Evolutionary conservation across 2,113 vertebrate genomes (phyloP).

Genomic region (Clarias magur): DNA sequence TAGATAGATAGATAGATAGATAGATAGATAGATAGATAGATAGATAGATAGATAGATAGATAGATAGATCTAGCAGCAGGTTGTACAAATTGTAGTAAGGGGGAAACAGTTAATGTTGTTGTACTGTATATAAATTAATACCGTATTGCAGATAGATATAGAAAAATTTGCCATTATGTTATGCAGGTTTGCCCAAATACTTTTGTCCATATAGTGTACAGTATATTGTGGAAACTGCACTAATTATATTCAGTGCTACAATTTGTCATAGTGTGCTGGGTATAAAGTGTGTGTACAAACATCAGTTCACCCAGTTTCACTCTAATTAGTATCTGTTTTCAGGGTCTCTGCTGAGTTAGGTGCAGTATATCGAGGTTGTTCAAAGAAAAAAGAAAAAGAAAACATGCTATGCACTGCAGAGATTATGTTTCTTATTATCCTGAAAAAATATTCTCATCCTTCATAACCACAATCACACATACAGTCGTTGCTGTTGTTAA

Average conservation of each 20-base stretch:
- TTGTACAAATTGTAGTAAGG: too few species aligned
- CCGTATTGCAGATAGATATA: too few species aligned
- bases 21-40: too few species aligned
- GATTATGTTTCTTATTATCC: slow-evolving; percentile 8
- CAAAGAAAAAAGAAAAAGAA: slow-evolving; percentile 1
- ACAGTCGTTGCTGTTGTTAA: not conserved
- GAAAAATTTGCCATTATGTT: too few species aligned
- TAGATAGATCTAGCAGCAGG: too few species aligned
- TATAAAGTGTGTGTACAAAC: not conserved
- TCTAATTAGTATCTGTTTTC: slow-evolving; percentile 18
- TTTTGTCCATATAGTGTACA: too few species aligned
- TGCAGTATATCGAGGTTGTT: not conserved
- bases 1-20: too few species aligned
- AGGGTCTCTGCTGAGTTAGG: slow-evolving; percentile 3
- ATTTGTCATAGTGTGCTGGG: not conserved
- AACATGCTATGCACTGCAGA: not conserved
- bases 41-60: too few species aligned
- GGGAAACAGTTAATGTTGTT: too few species aligned
- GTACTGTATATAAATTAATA: too few species aligned
- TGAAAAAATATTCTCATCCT: not conserved
- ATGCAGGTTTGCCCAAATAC: too few species aligned
- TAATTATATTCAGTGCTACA: not conserved
- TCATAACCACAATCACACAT: not conserved
- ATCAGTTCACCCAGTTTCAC: not conserved
- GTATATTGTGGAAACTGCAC: not conserved